Percentiles rank a stretch among this genome's conserved stretches.
These are phyloP conservation scores for Ricordea florida DNA, from an alignment of 92 coral and sea anemone species.

Conservation along the genomic window DNA sequence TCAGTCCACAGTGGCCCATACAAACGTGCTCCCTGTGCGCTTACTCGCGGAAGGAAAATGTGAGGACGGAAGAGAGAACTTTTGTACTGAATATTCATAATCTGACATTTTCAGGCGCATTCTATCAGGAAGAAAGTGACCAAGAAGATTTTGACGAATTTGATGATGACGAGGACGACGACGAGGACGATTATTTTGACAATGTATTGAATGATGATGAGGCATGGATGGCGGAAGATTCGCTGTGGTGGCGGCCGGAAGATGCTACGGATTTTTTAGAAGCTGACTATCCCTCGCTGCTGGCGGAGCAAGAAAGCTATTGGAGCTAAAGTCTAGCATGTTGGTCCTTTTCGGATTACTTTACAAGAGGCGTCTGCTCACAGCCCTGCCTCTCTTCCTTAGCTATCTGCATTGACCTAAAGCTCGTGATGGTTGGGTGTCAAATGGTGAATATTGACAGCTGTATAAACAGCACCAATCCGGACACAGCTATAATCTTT, in stretches of 20 bases:
- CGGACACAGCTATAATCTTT: no score
- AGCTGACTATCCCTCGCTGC: constrained; percentile 79
- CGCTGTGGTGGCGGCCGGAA: constrained; percentile 40
- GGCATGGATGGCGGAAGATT: constrained; percentile 37
- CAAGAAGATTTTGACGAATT: constrained; percentile 13
- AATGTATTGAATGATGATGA: constrained; percentile 34
- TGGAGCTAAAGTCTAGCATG: no score
- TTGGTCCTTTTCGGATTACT: no score
- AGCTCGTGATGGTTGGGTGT: no score
- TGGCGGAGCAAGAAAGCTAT: constrained; percentile 36
- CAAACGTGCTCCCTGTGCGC: background rate
- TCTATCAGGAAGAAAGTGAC: constrained; percentile 32
- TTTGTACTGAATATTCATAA: no score
- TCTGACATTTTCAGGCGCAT: constrained; percentile 42
- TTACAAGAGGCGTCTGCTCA: no score
- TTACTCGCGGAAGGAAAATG: background rate
- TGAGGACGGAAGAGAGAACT: background rate
- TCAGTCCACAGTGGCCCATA: background rate
- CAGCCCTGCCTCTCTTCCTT: no score
- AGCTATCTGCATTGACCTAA: no score
- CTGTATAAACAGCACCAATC: no score
- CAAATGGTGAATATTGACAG: no score
- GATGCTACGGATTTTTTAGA: constrained; percentile 70
- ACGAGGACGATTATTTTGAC: constrained; percentile 30
- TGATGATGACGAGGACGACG: constrained; percentile 48